Conservation (phyloP, 2,113 vertebrate species). For the Rhombomys opimus region DNA sequence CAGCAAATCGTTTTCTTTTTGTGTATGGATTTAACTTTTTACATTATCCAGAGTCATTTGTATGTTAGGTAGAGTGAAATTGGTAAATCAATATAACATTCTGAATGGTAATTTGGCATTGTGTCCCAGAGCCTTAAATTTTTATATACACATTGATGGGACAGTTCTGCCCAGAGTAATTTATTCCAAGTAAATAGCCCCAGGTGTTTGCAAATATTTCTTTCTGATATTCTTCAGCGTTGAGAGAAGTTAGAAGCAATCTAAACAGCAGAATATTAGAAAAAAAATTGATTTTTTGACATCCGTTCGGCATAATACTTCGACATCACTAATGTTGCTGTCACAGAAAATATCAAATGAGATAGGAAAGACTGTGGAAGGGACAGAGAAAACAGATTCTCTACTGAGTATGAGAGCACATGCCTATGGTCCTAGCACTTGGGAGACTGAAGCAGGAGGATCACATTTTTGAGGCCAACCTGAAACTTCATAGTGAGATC, state of each 20-base stretch:
- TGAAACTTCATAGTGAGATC: not conserved
- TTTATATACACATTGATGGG: not conserved
- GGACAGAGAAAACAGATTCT: not conserved
- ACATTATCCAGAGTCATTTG: not conserved
- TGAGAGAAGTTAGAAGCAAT: not conserved
- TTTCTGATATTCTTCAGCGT: not conserved
- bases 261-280: not conserved
- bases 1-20: not conserved
- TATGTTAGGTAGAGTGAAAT: constrained; percentile 17
- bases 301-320: not conserved
- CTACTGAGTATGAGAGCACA: too few species aligned
- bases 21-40: not conserved
- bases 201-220: not conserved
- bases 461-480: not conserved
- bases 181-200: not conserved
- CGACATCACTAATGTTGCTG: not conserved
- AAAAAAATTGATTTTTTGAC: not conserved
- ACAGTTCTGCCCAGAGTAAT: not conserved
- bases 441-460: not conserved
- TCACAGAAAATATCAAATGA: not conserved
- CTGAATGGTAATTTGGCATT: constrained; percentile 10
- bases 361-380: not conserved
- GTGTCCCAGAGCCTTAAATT: constrained; percentile 15
- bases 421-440: not conserved
- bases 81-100: not conserved